Percentiles rank a stretch among this genome's conserved stretches.
phyloP scores from a whole-genome alignment of 2,888 invertebrate genomes.

The Heteromurus nitidus region DNA sequence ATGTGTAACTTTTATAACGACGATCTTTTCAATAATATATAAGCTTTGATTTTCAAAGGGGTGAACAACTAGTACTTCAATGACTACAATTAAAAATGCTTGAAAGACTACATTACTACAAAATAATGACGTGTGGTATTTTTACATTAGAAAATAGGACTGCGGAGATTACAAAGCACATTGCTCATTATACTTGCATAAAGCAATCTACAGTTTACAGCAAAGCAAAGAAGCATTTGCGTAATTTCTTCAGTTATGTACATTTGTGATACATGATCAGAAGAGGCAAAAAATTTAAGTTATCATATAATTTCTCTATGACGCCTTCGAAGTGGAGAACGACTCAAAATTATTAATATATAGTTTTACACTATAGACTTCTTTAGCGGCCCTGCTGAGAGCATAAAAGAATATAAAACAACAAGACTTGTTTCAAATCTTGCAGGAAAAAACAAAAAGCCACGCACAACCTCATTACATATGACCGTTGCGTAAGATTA shows the following conservation, averaged over 20 bases:
- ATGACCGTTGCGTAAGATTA: not conserved
- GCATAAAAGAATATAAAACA: slow-evolving; percentile 53
- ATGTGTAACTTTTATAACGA: not conserved
- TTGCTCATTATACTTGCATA: slow-evolving; percentile 1
- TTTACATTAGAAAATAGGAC: slow-evolving; percentile 7
- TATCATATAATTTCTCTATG: not conserved
- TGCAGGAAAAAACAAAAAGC: slow-evolving; percentile 35
- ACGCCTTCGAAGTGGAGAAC: not conserved
- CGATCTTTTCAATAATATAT: slow-evolving; percentile 17
- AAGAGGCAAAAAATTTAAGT: slow-evolving; percentile 7
- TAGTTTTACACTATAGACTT: not conserved
- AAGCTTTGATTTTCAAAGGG: slow-evolving; percentile 58
- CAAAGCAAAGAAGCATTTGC: not conserved
- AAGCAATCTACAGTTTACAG: slow-evolving; percentile 17
- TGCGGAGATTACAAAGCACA: slow-evolving; percentile 48
- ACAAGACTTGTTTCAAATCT: slow-evolving; percentile 23
- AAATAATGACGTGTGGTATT: slow-evolving; percentile 42
- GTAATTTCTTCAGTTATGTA: not conserved
- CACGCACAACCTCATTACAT: slow-evolving; percentile 48
- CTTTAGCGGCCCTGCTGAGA: slow-evolving; percentile 30
- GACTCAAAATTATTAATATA: not conserved
- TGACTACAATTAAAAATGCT: slow-evolving; percentile 64
- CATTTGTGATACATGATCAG: slow-evolving; percentile 10
- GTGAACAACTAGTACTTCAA: slow-evolving; percentile 62
- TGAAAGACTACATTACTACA: slow-evolving; percentile 63